These are phyloP conservation scores for Phataginus tricuspis DNA, from an alignment of 2,797 vertebrate species.

Conservation along the genomic window DNA sequence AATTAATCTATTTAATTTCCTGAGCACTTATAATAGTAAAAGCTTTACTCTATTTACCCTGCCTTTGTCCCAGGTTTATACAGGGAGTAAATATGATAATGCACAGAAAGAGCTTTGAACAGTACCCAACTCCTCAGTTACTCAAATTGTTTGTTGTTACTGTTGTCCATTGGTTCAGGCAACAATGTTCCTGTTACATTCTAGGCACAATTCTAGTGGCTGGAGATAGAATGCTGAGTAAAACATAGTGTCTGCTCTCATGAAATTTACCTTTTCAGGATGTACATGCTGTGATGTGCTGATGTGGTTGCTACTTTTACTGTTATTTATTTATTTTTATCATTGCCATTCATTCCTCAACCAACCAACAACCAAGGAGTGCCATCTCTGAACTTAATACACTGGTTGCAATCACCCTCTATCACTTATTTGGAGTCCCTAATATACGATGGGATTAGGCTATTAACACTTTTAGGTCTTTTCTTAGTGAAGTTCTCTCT, in stretches of 20 bases:
- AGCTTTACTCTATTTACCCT: constrained; percentile 21
- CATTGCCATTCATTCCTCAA: neutral
- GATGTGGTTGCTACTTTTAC: neutral
- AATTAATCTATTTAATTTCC: constrained; percentile 21
- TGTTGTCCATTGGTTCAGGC: neutral
- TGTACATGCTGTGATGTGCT: neutral
- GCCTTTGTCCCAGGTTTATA: neutral
- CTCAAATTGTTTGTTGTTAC: neutral
- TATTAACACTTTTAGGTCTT: neutral
- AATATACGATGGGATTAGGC: neutral
- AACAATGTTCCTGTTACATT: neutral
- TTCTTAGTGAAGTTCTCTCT: neutral
- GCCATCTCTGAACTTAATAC: constrained; percentile 1
- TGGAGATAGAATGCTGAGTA: neutral
- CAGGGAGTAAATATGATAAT: neutral
- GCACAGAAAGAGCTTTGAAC: neutral
- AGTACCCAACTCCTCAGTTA: neutral
- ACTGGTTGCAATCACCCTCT: neutral
- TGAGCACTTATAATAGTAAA: constrained; percentile 44
- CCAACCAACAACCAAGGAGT: neutral
- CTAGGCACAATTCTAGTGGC: neutral
- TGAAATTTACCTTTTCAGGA: constrained; percentile 2
- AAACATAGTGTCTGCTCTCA: neutral
- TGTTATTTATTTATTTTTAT: neutral
- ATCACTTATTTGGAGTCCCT: neutral